A percentile compares a stretch with the other conserved stretches of the same genome.
Conservation (phyloP, 2,113 vertebrate species). For the Nerophis lumbriciformis region DNA sequence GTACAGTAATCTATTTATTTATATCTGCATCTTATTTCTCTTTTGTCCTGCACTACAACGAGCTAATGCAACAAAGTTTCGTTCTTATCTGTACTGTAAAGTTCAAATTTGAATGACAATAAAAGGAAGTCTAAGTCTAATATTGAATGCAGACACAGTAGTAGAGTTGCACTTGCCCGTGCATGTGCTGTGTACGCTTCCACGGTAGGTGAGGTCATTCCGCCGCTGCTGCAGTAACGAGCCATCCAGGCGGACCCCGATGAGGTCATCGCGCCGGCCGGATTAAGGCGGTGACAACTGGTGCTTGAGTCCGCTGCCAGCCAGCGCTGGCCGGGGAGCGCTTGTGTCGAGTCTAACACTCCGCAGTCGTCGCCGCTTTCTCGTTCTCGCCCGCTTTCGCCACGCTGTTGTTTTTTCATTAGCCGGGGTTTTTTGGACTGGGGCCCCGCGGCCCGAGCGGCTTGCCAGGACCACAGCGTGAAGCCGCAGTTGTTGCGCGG, state of each 20-base stretch:
- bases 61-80: too few relatives aligned
- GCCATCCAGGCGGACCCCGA: conserved; percentile 41
- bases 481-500: conserved; percentile 57
- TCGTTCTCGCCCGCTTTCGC: conserved; percentile 29
- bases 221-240: too few relatives aligned
- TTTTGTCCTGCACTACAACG: too few relatives aligned
- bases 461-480: conserved; percentile 43
- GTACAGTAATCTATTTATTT: too few relatives aligned
- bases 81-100: too few relatives aligned
- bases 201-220: conserved; percentile 45
- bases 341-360: conserved; percentile 5
- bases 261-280: conserved; percentile 64
- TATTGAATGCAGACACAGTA: too few relatives aligned
- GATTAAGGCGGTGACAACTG: conserved; percentile 67
- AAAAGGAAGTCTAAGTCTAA: too few relatives aligned
- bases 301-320: conserved; percentile 50
- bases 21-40: too few relatives aligned
- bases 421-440: conserved; percentile 18
- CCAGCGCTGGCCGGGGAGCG: not conserved
- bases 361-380: conserved; percentile 17
- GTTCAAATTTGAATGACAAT: too few relatives aligned
- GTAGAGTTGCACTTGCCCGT: too few relatives aligned
- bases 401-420: conserved; percentile 65
- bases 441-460: too few relatives aligned
- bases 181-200: too few relatives aligned